phyloP scores from a whole-genome alignment of 2,797 vertebrate genomes.

The Acrossocheilus fasciatus region DNA sequence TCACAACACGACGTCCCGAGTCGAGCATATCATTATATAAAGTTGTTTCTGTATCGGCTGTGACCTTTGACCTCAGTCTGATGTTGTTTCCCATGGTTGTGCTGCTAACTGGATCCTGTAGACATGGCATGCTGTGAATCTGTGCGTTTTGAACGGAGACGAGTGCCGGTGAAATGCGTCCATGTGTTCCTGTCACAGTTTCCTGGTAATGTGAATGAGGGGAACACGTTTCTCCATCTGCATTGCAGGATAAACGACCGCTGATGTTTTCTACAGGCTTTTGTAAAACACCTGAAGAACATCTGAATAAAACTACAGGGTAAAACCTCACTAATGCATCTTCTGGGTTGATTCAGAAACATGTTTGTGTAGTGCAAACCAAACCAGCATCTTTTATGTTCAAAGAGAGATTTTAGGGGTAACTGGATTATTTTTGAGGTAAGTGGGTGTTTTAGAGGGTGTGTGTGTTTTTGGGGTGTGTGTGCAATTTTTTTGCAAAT shows the following conservation, averaged over 20 bases:
- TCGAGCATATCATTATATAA: not conserved
- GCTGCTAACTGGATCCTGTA: slow-evolving; percentile 27
- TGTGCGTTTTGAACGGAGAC: not conserved
- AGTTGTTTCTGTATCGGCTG: not conserved
- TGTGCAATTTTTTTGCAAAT: too few relatives aligned
- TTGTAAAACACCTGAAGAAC: slow-evolving; percentile 16
- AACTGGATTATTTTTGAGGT: not conserved
- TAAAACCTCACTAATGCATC: not conserved
- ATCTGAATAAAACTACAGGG: slow-evolving; percentile 30
- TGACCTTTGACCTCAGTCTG: slow-evolving; percentile 9
- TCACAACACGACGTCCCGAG: not conserved
- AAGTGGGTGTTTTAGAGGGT: not conserved
- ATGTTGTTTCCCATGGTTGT: not conserved
- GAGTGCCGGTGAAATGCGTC: not conserved
- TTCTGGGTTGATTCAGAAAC: not conserved
- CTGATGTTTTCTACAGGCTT: slow-evolving; percentile 10
- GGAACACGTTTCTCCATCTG: not conserved
- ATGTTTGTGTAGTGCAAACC: not conserved
- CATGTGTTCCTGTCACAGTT: slow-evolving; percentile 5
- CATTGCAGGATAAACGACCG: not conserved
- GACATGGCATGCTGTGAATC: slow-evolving; percentile 6
- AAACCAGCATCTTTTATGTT: not conserved
- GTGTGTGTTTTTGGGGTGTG: not conserved
- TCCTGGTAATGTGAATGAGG: slow-evolving; percentile 19
- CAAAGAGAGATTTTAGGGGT: not conserved